Conservation (phyloP, 2,888 invertebrate species). For the Panorpa germanica region DNA sequence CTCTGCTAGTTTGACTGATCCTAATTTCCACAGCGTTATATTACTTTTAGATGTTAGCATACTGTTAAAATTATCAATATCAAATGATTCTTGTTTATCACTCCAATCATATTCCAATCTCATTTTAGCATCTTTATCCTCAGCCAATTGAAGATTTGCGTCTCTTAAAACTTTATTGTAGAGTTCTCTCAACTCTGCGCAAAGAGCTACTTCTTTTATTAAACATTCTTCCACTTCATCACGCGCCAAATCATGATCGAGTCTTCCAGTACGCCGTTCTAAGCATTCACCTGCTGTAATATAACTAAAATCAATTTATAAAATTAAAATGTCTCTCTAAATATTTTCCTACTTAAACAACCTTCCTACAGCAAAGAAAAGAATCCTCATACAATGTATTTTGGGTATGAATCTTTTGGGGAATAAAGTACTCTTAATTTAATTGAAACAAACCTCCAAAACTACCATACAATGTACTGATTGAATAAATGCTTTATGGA, state of each 20-base stretch:
- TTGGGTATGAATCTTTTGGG: neutral
- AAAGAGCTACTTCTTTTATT: conserved; percentile 52
- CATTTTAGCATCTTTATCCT: conserved; percentile 64
- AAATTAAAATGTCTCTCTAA: neutral
- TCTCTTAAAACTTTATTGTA: conserved; percentile 40
- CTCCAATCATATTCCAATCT: conserved; percentile 82
- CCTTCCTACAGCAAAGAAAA: too few relatives aligned
- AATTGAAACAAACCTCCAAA: conserved; percentile 1
- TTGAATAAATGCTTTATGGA: too few relatives aligned
- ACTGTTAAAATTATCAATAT: conserved; percentile 51
- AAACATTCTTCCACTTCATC: conserved; percentile 62
- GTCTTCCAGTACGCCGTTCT: conserved; percentile 44
- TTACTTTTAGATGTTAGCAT: conserved; percentile 47
- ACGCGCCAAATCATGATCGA: conserved; percentile 52
- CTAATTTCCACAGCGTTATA: conserved; percentile 59
- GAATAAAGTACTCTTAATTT: neutral
- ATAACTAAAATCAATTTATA: conserved; percentile 4
- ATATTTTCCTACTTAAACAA: too few relatives aligned
- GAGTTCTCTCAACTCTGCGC: conserved; percentile 43
- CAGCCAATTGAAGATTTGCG: conserved; percentile 47
- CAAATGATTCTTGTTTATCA: conserved; percentile 66
- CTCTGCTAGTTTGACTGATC: conserved; percentile 59
- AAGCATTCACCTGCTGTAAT: conserved; percentile 45
- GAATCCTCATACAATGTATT: too few relatives aligned
- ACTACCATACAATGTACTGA: conserved; percentile 2